Percentiles rank a stretch among this genome's conserved stretches.
Evolutionary conservation across 2,113 vertebrate species (phyloP).

Genomic region (Daboia siamensis): DNA sequence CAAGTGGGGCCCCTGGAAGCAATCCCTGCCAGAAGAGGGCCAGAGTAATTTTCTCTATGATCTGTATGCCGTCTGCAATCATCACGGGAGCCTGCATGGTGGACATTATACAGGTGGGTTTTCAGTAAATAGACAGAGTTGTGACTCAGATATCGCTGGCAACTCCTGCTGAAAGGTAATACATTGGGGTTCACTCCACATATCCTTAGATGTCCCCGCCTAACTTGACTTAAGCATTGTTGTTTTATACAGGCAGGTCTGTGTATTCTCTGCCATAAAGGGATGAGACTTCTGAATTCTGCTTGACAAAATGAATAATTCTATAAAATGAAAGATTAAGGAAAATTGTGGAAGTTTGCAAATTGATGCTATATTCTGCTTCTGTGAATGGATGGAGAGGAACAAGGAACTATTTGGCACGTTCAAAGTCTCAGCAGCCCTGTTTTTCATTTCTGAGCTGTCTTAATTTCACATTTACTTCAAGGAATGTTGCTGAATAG

Average conservation of each 20-base stretch:
- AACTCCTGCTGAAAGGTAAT: background rate
- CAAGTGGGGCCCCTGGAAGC: slow-evolving; percentile 69
- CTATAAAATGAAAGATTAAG: background rate
- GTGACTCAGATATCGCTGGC: accelerated
- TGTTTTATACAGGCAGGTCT: background rate
- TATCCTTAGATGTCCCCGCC: background rate
- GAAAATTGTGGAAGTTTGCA: background rate
- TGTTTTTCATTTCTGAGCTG: background rate
- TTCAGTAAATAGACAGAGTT: slow-evolving; percentile 35
- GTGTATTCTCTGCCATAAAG: background rate
- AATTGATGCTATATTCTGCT: background rate
- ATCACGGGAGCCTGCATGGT: slow-evolving; percentile 94
- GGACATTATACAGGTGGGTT: slow-evolving; percentile 92
- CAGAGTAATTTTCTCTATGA: slow-evolving; percentile 84
- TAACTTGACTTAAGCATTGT: background rate
- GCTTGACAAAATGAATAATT: background rate
- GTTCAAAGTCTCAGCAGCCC: background rate
- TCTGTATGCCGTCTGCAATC: slow-evolving; percentile 94
- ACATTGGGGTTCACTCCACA: background rate
- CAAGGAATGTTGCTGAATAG: background rate
- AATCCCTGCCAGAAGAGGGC: slow-evolving; percentile 52
- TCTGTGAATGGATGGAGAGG: background rate
- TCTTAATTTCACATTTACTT: background rate
- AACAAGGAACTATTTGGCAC: background rate
- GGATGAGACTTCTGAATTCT: background rate